These are phyloP conservation scores for Thunnus albacares DNA, from an alignment of 2,797 vertebrate genomes.

Conservation along the genomic window DNA sequence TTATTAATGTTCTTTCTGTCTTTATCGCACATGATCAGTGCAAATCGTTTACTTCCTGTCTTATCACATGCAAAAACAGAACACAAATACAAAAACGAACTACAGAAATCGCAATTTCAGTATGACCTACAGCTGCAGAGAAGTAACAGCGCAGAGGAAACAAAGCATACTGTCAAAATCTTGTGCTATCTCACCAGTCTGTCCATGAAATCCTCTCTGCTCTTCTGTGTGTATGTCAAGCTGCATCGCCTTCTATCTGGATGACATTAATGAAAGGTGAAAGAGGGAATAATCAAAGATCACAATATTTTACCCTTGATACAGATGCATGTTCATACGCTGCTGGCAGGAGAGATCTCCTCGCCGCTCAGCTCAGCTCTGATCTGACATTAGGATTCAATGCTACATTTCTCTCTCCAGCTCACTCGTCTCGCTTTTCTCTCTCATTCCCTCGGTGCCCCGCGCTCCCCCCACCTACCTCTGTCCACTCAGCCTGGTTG, in stretches of 20 bases:
- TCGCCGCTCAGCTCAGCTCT: conserved; percentile 55
- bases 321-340: conserved; percentile 68
- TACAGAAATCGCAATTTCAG: conserved; percentile 43
- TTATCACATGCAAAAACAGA: conserved; percentile 67
- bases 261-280: conserved; percentile 85
- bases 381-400: conserved; percentile 81
- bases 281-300: conserved; percentile 84
- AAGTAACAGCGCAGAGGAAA: conserved; percentile 65
- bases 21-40: conserved; percentile 61
- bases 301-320: conserved; percentile 82
- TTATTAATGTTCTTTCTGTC: conserved; percentile 50
- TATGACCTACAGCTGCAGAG: conserved; percentile 71
- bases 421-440: conserved; percentile 61
- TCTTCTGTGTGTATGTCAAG: conserved; percentile 55
- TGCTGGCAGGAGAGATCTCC: conserved; percentile 64
- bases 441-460: conserved; percentile 38
- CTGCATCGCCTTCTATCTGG: conserved; percentile 65
- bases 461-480: conserved; percentile 28
- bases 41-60: conserved; percentile 66
- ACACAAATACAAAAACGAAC: conserved; percentile 50
- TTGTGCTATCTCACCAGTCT: conserved; percentile 56
- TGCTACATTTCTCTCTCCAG: conserved; percentile 72
- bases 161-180: conserved; percentile 72
- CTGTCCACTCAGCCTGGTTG: conserved; percentile 62
- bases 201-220: conserved; percentile 65